Percentiles rank a stretch among this genome's conserved stretches.
These are phyloP conservation scores for Rhipidura dahli DNA, from an alignment of 2,113 vertebrate genomes.

Conservation along the genomic window DNA sequence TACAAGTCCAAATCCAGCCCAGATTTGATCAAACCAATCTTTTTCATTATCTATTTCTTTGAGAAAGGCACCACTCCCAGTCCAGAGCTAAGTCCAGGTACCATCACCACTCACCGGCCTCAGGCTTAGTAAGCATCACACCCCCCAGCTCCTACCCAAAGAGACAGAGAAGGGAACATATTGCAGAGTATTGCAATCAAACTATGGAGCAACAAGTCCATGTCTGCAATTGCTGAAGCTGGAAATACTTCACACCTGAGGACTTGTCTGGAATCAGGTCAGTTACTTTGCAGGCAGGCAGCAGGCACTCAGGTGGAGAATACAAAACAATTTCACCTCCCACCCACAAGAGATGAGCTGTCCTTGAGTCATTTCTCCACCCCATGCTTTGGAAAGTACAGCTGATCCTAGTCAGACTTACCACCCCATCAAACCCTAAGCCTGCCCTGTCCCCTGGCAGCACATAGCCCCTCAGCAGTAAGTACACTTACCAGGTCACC, in stretches of 20 bases:
- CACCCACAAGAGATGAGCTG: neutral
- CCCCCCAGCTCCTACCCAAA: neutral
- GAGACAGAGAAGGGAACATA: neutral
- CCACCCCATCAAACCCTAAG: neutral
- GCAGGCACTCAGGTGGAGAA: neutral
- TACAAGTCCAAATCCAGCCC: neutral
- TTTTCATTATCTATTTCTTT: neutral
- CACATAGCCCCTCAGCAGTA: neutral
- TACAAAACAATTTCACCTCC: neutral
- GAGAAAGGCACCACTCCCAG: neutral
- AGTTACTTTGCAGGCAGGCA: neutral
- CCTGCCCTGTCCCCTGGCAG: neutral
- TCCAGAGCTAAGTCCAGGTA: neutral
- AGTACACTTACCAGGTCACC: constrained; percentile 89
- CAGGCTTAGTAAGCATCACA: neutral
- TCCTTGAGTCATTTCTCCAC: neutral
- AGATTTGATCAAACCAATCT: neutral
- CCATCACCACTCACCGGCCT: neutral
- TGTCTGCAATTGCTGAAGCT: neutral
- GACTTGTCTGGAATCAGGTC: neutral
- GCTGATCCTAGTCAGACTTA: neutral
- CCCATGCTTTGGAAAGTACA: neutral
- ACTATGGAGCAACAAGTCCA: neutral
- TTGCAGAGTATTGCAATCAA: neutral
- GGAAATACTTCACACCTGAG: neutral